Percentiles rank a stretch among this genome's conserved stretches.
These are phyloP conservation scores for Amphipoea oculea DNA, from an alignment of 2,888 invertebrate species.

Conservation along the genomic window DNA sequence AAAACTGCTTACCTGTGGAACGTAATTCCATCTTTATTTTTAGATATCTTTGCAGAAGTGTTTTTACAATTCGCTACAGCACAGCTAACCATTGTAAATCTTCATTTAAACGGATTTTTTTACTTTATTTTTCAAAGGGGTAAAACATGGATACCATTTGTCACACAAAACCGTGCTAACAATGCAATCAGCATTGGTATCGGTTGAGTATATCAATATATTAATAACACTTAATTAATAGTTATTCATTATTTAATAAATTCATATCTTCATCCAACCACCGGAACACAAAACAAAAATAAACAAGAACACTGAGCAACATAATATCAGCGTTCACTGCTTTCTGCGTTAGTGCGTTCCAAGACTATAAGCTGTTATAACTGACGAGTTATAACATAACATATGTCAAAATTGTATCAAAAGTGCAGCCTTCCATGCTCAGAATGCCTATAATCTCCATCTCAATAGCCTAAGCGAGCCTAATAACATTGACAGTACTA, in stretches of 20 bases:
- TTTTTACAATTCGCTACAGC: slow-evolving; percentile 82
- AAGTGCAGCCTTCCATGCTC: slow-evolving; percentile 10
- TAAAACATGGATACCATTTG: no score
- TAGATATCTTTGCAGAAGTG: slow-evolving; percentile 81
- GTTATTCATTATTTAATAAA: neutral
- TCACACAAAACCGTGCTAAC: neutral
- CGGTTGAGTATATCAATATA: neutral
- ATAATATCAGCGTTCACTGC: neutral
- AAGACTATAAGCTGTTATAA: accelerated
- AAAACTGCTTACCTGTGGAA: slow-evolving; percentile 79
- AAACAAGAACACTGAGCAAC: slow-evolving; percentile 14
- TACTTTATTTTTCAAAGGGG: neutral
- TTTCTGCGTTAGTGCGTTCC: slow-evolving; percentile 22
- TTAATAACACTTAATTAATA: neutral
- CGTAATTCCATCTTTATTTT: slow-evolving; percentile 83
- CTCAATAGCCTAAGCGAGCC: no score
- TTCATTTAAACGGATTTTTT: neutral
- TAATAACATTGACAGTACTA: neutral
- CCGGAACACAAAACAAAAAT: slow-evolving; percentile 26
- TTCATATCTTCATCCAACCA: neutral
- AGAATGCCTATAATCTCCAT: neutral
- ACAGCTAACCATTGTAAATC: slow-evolving; percentile 80
- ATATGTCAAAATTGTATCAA: neutral
- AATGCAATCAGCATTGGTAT: neutral
- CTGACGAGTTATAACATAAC: slow-evolving; percentile 21